Percentiles rank a stretch among this genome's conserved stretches.
These are phyloP conservation scores for Plebejus melissa DNA, from an alignment of 2,888 invertebrate genomes.

Conservation along the genomic window DNA sequence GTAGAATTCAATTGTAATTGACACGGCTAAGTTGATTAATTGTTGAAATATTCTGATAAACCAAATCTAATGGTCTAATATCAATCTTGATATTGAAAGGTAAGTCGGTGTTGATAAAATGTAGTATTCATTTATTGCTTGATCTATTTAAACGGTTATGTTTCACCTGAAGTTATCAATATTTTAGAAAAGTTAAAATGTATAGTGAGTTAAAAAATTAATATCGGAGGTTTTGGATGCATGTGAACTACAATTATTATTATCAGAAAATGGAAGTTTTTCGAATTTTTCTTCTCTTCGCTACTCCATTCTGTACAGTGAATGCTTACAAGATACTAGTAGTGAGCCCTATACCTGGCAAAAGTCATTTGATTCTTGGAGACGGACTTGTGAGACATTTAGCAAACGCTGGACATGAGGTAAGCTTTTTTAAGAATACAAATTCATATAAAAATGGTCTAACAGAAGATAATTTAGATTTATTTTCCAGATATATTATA, in stretches of 20 bases:
- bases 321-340: slow-evolving; percentile 43
- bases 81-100: not conserved
- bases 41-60: not conserved
- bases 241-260: not conserved
- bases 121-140: not conserved
- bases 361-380: slow-evolving; percentile 48
- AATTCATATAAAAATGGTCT: slow-evolving; percentile 27
- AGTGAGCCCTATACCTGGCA: slow-evolving; percentile 43
- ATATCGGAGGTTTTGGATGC: not conserved
- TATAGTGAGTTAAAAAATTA: not conserved
- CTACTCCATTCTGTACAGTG: slow-evolving; percentile 32
- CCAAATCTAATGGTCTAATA: not conserved
- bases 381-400: slow-evolving; percentile 44
- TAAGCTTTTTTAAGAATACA: slow-evolving; percentile 31
- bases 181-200: not conserved
- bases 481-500: not conserved
- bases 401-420: slow-evolving; percentile 51
- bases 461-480: not conserved
- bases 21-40: not conserved
- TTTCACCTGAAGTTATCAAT: not conserved
- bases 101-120: not conserved
- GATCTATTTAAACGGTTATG: not conserved
- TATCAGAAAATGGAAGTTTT: not conserved
- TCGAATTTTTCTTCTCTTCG: not conserved
- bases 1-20: not conserved